Percentiles rank a stretch among this genome's conserved stretches.
phyloP scores from a whole-genome alignment of 2,888 invertebrate genomes.

The Acleris emargana region DNA sequence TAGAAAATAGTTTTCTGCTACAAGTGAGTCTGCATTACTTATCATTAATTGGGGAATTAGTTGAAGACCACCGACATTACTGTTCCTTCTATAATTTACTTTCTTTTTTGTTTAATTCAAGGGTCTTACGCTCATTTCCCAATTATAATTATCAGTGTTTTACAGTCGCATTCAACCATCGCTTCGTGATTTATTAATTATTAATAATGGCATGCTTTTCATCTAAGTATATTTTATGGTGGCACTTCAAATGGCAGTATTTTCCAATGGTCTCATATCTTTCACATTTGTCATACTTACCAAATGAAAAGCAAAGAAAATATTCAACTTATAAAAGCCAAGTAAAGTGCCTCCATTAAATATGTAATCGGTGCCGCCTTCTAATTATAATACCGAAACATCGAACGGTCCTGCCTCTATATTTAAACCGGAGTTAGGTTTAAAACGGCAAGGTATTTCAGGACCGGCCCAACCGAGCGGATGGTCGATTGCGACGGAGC shows the following conservation, averaged over 20 bases:
- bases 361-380: slow-evolving; percentile 15
- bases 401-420: slow-evolving; percentile 17
- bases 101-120: too few relatives aligned
- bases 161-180: too few relatives aligned
- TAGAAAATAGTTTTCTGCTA: slow-evolving; percentile 81
- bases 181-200: too few relatives aligned
- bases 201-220: too few relatives aligned
- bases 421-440: slow-evolving; percentile 17
- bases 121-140: too few relatives aligned
- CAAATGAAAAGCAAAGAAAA: not conserved
- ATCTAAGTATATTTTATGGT: too few relatives aligned
- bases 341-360: slow-evolving; percentile 8
- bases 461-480: slow-evolving; percentile 1
- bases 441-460: slow-evolving; percentile 19
- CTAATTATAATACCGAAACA: slow-evolving; percentile 14
- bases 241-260: too few relatives aligned
- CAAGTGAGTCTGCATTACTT: slow-evolving; percentile 74
- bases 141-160: too few relatives aligned
- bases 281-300: not conserved
- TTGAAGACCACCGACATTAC: not conserved
- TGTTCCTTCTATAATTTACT: too few relatives aligned
- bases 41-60: slow-evolving; percentile 25
- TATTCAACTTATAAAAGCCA: not conserved
- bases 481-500: slow-evolving; percentile 27
- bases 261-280: too few relatives aligned